A percentile compares a stretch with the other conserved stretches of the same genome.
Conservation (phyloP, 2,888 invertebrate species). For the Augiades crinisus region DNA sequence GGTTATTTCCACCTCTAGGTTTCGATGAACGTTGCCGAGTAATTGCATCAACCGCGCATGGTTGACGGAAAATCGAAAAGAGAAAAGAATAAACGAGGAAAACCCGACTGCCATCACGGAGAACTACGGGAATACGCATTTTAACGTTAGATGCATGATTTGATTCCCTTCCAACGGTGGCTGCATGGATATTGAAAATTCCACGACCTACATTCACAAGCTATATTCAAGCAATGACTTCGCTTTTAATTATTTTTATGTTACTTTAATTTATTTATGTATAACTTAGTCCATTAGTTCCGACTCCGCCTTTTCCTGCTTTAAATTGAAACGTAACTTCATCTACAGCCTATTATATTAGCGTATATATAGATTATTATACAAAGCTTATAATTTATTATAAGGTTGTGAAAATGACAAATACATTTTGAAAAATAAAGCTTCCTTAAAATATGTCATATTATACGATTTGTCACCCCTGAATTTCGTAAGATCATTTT, state of each 20-base stretch:
- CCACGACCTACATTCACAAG: slow-evolving; percentile 17
- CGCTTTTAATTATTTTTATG: neutral
- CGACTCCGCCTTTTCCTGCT: too few species aligned
- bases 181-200: slow-evolving; percentile 22
- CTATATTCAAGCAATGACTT: neutral
- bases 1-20: too few species aligned
- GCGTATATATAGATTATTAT: too few species aligned
- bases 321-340: neutral
- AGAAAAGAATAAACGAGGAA: slow-evolving; percentile 3
- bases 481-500: too few species aligned
- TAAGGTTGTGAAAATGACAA: too few species aligned
- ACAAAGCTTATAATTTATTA: too few species aligned
- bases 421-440: too few species aligned
- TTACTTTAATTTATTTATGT: too few species aligned
- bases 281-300: too few species aligned
- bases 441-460: too few species aligned
- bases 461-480: too few species aligned
- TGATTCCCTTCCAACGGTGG: slow-evolving; percentile 10
- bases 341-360: too few species aligned
- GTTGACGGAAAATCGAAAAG: neutral
- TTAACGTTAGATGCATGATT: slow-evolving; percentile 15
- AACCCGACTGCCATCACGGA: neutral
- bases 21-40: neutral
- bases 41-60: neutral
- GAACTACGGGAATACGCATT: neutral